Conservation (phyloP, 2,888 invertebrate species). For the Noctua janthe region DNA sequence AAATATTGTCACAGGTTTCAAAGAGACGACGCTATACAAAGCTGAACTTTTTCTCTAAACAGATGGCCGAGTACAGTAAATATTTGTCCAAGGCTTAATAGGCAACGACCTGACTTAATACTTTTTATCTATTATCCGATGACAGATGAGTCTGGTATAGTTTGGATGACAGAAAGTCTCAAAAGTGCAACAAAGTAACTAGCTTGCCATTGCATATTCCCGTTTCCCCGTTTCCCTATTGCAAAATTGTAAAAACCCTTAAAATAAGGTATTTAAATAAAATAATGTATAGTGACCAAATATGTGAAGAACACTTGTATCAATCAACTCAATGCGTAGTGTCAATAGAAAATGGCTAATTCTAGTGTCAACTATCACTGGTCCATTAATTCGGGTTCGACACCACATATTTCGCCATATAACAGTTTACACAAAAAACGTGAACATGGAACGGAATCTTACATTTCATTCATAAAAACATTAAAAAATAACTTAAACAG, state of each 20-base stretch:
- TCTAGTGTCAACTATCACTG: constrained; percentile 19
- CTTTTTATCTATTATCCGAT: neutral
- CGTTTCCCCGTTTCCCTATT: constrained; percentile 37
- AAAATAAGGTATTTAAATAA: constrained; percentile 55
- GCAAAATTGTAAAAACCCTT: constrained; percentile 51
- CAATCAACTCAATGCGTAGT: constrained; percentile 25
- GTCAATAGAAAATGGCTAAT: constrained; percentile 19
- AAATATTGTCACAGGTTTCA: neutral
- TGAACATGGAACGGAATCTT: constrained; percentile 75
- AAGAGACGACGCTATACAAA: neutral
- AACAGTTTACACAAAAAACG: constrained; percentile 41
- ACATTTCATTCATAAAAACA: constrained; percentile 53
- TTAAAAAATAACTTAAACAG: constrained; percentile 64
- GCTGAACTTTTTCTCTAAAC: neutral
- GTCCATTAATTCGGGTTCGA: constrained; percentile 20
- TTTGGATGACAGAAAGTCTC: neutral
- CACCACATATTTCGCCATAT: constrained; percentile 49
- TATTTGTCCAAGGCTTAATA: neutral
- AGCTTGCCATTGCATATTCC: neutral
- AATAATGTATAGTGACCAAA: constrained; percentile 39
- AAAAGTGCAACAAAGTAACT: neutral
- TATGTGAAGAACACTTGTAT: constrained; percentile 32
- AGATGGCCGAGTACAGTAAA: neutral
- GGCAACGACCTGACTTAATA: neutral
- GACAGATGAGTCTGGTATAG: neutral